Evolutionary conservation across 2,797 vertebrate genomes (phyloP).

Genomic region (Nyctalus aviator): DNA sequence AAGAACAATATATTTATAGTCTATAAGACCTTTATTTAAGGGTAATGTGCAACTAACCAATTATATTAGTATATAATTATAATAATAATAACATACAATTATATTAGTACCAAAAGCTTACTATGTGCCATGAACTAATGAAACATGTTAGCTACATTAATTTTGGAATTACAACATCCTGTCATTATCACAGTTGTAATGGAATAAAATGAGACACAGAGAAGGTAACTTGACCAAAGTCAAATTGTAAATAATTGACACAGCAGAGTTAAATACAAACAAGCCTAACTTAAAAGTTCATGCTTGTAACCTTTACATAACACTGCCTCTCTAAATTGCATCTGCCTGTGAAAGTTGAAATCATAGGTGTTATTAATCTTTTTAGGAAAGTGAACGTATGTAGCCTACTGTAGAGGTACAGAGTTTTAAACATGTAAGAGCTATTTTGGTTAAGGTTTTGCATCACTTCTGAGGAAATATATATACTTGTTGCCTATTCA

Average conservation of each 20-base stretch:
- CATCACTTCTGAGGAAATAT: not conserved
- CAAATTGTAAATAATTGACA: conserved; percentile 22
- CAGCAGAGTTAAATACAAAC: conserved; percentile 18
- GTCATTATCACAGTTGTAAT: conserved; percentile 41
- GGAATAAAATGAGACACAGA: not conserved
- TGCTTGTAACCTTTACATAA: not conserved
- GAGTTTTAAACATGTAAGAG: conserved; percentile 17
- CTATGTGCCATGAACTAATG: not conserved
- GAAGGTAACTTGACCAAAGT: not conserved
- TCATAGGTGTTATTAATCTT: conserved; percentile 39
- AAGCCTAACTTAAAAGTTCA: not conserved
- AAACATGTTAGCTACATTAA: conserved; percentile 19
- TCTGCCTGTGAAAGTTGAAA: conserved; percentile 31
- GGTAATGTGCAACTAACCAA: not conserved
- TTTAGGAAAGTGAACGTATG: conserved; percentile 34
- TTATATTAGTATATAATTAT: conserved; percentile 3
- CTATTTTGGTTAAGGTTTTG: conserved; percentile 25
- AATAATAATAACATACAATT: not conserved
- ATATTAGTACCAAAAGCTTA: conserved; percentile 43
- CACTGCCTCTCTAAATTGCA: not conserved
- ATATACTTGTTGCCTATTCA: not conserved
- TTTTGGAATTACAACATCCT: conserved; percentile 12
- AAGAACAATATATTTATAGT: conserved; percentile 3
- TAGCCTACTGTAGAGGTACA: not conserved
- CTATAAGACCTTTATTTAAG: not conserved